Conservation (phyloP, 1,140 invertebrate species). For the Euglossa dilemma region DNA sequence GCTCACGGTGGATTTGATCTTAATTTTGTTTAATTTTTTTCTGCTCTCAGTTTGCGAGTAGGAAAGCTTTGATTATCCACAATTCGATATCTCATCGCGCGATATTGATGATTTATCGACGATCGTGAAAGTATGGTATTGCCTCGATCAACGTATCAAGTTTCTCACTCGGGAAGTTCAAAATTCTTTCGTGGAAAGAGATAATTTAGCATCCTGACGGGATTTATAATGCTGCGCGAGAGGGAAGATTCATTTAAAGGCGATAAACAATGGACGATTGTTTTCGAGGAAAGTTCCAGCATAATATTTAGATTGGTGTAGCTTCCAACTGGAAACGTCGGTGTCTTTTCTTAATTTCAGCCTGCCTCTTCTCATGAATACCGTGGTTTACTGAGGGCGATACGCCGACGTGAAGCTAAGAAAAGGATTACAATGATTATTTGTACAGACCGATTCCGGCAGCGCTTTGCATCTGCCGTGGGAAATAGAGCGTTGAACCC, state of each 20-base stretch:
- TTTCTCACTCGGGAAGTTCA: not conserved
- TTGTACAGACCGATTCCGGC: conserved; percentile 63
- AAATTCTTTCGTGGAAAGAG: not conserved
- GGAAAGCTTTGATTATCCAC: too few species aligned
- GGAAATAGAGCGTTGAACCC: conserved; percentile 58
- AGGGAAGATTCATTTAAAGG: conserved; percentile 35
- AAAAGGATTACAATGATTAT: conserved; percentile 64
- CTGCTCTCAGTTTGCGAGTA: too few species aligned
- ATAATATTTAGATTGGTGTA: conserved; percentile 65
- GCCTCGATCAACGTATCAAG: not conserved
- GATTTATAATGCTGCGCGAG: not conserved
- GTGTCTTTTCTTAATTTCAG: conserved; percentile 61
- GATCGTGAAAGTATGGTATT: not conserved
- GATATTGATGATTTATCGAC: not conserved
- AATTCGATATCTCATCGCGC: too few species aligned
- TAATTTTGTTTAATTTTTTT: too few species aligned
- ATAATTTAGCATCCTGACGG: not conserved
- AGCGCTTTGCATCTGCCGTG: conserved; percentile 62
- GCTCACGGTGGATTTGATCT: too few species aligned
- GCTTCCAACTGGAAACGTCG: conserved; percentile 54
- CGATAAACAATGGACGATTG: conserved; percentile 61
- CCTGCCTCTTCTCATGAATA: conserved; percentile 61
- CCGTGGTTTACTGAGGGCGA: conserved; percentile 44
- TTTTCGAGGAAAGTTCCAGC: conserved; percentile 51
- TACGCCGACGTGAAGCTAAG: conserved; percentile 40